Evolutionary conservation across 2,113 vertebrate species (phyloP).

Genomic region (Malurus alboscapulatus): DNA sequence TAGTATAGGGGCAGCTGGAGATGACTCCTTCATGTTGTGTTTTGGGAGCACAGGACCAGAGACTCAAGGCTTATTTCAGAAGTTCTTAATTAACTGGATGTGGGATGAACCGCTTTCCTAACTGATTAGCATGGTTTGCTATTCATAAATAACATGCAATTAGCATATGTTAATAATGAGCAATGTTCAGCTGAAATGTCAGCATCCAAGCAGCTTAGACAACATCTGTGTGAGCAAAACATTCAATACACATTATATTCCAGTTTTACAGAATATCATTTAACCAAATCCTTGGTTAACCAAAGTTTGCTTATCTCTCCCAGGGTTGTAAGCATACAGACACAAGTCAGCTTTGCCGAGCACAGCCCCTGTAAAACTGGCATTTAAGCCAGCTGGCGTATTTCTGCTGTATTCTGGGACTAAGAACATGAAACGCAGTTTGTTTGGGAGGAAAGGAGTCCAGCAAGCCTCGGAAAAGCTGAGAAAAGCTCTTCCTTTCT

Average conservation of each 20-base stretch:
- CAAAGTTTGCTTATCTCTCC: constrained; percentile 14
- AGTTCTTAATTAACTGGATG: not conserved
- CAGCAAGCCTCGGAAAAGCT: constrained; percentile 21
- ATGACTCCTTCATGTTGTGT: not conserved
- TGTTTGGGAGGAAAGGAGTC: constrained; percentile 34
- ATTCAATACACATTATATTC: not conserved
- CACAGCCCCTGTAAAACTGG: constrained; percentile 30
- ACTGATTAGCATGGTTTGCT: not conserved
- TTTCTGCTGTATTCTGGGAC: constrained; percentile 32
- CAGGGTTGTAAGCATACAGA: not conserved
- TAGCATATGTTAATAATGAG: constrained; percentile 30
- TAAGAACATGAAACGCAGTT: not conserved
- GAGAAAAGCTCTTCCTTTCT: constrained; percentile 25
- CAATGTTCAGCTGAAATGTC: constrained; percentile 29
- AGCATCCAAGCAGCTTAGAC: not conserved
- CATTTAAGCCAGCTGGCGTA: constrained; percentile 57
- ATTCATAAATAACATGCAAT: not conserved
- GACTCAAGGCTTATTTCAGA: not conserved
- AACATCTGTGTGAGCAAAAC: constrained; percentile 21
- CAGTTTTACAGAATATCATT: not conserved
- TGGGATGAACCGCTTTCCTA: not conserved
- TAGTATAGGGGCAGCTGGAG: not conserved
- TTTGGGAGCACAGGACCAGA: not conserved
- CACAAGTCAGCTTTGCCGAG: constrained; percentile 17
- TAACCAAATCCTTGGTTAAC: constrained; percentile 36